phyloP scores from a whole-genome alignment of 53 echinoderm and acorn worm species.

The Antedon mediterranea region DNA sequence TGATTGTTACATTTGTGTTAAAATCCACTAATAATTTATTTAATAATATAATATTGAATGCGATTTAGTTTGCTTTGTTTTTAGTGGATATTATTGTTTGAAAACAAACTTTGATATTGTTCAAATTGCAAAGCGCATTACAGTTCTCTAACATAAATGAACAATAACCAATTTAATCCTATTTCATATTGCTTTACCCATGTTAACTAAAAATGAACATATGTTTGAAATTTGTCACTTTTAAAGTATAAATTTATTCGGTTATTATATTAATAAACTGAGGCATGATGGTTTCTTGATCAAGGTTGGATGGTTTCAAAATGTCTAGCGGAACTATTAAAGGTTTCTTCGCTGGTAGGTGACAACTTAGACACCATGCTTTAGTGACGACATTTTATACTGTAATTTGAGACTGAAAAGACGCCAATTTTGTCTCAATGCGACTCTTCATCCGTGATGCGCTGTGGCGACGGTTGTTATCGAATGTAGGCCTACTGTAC shows the following conservation, averaged over 20 bases:
- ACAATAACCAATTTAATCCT: background rate
- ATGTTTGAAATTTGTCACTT: background rate
- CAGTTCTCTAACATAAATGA: background rate
- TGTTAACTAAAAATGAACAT: background rate
- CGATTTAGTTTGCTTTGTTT: background rate
- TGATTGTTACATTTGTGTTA: too few relatives aligned
- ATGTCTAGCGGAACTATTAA: background rate
- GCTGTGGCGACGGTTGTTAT: too few relatives aligned
- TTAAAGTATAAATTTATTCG: background rate
- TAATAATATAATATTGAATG: background rate
- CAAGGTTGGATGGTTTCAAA: background rate
- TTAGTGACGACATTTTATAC: background rate
- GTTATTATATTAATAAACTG: slow-evolving; percentile 1
- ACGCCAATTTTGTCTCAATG: background rate
- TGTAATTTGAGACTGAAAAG: background rate
- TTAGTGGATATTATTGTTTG: background rate
- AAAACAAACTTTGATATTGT: background rate
- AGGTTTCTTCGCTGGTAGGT: background rate
- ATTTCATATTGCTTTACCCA: background rate
- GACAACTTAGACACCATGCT: background rate
- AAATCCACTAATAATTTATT: background rate
- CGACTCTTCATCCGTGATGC: background rate
- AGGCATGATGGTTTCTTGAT: background rate
- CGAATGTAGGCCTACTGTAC: too few relatives aligned
- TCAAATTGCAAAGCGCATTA: background rate